These are phyloP conservation scores for Plagodis pulveraria DNA, from an alignment of 2,888 invertebrate species.

Conservation along the genomic window DNA sequence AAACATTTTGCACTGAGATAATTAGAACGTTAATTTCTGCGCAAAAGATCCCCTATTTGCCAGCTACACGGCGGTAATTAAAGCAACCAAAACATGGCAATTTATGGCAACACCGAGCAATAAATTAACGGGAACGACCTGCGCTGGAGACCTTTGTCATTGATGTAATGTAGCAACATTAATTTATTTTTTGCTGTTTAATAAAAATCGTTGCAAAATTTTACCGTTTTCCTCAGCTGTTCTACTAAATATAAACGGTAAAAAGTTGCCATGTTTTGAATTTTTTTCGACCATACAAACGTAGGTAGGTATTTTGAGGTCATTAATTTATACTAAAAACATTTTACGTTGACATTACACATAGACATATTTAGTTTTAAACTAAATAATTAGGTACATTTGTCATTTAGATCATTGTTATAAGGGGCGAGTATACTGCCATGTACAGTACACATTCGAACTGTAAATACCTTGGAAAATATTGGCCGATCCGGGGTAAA, in stretches of 20 bases:
- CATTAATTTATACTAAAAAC: no score
- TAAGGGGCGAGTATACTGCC: no score
- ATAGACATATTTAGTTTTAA: no score
- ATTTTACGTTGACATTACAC: no score
- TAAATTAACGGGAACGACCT: constrained; percentile 53
- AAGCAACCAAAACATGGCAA: constrained; percentile 59
- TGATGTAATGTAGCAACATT: constrained; percentile 37
- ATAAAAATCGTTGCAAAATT: constrained; percentile 13
- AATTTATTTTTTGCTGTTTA: constrained; percentile 18
- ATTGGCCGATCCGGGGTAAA: no score
- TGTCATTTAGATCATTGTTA: no score
- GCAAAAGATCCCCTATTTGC: constrained; percentile 50
- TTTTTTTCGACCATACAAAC: no score
- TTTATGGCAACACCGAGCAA: constrained; percentile 61
- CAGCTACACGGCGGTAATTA: constrained; percentile 58
- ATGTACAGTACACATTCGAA: no score
- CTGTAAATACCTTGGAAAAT: no score
- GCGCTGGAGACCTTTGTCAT: constrained; percentile 47
- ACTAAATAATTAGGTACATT: no score
- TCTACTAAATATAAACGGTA: constrained; percentile 6
- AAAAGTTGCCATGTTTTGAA: constrained; percentile 8
- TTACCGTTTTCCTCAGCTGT: constrained; percentile 3
- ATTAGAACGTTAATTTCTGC: constrained; percentile 58
- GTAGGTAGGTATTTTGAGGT: no score
- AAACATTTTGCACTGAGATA: constrained; percentile 33